phyloP scores from a whole-genome alignment of 2,113 vertebrate genomes.

The Lichenostomus cassidix region DNA sequence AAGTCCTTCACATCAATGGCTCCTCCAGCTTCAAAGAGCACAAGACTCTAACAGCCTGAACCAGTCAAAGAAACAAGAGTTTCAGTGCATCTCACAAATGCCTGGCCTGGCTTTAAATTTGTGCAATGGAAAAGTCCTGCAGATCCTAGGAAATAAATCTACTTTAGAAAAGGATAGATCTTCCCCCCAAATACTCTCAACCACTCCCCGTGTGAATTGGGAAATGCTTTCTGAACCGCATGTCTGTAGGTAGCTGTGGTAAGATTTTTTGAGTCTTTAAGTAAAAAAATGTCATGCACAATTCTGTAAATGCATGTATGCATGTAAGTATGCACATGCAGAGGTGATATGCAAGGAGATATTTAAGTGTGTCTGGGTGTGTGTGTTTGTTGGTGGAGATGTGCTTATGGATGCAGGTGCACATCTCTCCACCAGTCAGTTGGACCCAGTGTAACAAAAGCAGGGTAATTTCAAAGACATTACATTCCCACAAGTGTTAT shows the following conservation, averaged over 20 bases:
- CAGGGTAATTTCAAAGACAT: slow-evolving; percentile 16
- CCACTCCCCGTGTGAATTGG: neutral
- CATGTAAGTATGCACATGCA: neutral
- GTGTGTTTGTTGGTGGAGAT: neutral
- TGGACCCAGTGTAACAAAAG: neutral
- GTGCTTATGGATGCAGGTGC: neutral
- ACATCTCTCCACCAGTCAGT: neutral
- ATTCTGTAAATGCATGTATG: neutral
- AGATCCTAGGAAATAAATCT: neutral
- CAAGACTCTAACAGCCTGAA: neutral
- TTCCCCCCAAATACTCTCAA: neutral
- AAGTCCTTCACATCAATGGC: neutral
- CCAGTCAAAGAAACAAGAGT: neutral
- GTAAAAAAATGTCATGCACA: neutral
- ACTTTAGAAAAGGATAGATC: neutral
- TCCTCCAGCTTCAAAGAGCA: neutral
- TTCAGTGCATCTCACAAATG: neutral
- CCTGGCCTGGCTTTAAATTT: neutral
- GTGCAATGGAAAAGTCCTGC: neutral
- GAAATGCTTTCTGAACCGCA: neutral
- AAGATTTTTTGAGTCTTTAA: neutral
- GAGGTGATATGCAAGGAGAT: neutral
- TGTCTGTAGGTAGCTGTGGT: neutral
- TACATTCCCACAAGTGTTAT: slow-evolving; percentile 17
- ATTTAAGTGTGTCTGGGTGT: neutral